phyloP scores from a whole-genome alignment of 2,888 invertebrate species.

The Cantharis rufa region DNA sequence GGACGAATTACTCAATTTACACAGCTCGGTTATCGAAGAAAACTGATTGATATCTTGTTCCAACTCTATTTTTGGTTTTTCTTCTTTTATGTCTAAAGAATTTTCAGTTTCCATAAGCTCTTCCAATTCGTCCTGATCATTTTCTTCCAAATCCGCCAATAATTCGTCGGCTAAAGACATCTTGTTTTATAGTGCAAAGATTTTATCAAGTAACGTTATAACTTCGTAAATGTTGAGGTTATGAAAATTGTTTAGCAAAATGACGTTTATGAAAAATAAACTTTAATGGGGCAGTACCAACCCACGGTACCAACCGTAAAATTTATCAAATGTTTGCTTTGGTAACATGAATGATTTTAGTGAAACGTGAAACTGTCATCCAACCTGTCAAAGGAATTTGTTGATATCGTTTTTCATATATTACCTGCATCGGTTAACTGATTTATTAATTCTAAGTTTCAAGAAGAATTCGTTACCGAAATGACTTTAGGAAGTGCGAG shows the following conservation, averaged over 20 bases:
- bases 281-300: background rate
- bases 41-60: conserved; percentile 68
- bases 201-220: background rate
- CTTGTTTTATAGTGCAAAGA: conserved; percentile 33
- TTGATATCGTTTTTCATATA: background rate
- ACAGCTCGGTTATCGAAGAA: conserved; percentile 83
- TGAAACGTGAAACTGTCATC: no score
- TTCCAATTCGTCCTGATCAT: conserved; percentile 73
- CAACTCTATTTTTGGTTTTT: conserved; percentile 56
- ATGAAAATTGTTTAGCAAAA: background rate
- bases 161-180: conserved; percentile 99
- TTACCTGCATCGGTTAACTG: background rate
- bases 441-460: background rate
- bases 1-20: conserved; percentile 84
- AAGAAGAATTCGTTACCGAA: background rate
- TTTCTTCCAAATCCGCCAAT: conserved; percentile 95
- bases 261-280: no score
- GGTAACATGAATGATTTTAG: no score
- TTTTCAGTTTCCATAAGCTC: conserved; percentile 58
- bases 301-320: background rate
- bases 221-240: background rate
- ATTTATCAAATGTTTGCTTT: background rate
- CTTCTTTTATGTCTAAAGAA: conserved; percentile 54
- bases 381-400: background rate
- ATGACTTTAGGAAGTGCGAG: background rate